phyloP scores from a whole-genome alignment of 2,888 invertebrate genomes.

The Ormyrus nitidulus region DNA sequence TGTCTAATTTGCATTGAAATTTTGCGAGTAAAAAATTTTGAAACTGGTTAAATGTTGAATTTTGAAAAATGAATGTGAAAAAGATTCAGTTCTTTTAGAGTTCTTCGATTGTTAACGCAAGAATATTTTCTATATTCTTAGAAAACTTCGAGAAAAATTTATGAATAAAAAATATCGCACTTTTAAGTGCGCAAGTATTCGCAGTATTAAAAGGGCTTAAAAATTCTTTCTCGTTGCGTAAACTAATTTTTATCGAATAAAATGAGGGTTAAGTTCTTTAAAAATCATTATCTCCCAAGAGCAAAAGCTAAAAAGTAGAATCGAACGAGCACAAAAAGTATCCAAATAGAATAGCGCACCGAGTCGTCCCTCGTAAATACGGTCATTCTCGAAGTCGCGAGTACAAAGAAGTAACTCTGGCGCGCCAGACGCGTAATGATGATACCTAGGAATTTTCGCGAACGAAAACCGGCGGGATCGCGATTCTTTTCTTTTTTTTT shows the following conservation, averaged over 20 bases:
- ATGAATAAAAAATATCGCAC: too few relatives aligned
- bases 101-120: too few relatives aligned
- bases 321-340: not conserved
- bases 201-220: too few relatives aligned
- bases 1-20: too few relatives aligned
- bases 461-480: constrained; percentile 4
- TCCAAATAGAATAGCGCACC: not conserved
- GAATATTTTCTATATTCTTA: too few relatives aligned
- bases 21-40: too few relatives aligned
- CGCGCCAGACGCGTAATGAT: constrained; percentile 3
- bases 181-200: too few relatives aligned
- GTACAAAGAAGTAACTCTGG: not conserved
- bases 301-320: not conserved
- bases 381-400: not conserved
- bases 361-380: not conserved
- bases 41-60: too few relatives aligned
- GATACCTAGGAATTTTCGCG: constrained; percentile 25
- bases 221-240: not conserved
- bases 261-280: not conserved
- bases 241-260: not conserved
- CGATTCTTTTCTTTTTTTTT: not conserved
- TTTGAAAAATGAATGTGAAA: too few relatives aligned
- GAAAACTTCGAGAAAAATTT: too few relatives aligned
- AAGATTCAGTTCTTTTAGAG: too few relatives aligned
- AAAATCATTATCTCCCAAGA: not conserved